Evolutionary conservation across 2,113 vertebrate species (phyloP).

Genomic region (Phoxinus phoxinus): DNA sequence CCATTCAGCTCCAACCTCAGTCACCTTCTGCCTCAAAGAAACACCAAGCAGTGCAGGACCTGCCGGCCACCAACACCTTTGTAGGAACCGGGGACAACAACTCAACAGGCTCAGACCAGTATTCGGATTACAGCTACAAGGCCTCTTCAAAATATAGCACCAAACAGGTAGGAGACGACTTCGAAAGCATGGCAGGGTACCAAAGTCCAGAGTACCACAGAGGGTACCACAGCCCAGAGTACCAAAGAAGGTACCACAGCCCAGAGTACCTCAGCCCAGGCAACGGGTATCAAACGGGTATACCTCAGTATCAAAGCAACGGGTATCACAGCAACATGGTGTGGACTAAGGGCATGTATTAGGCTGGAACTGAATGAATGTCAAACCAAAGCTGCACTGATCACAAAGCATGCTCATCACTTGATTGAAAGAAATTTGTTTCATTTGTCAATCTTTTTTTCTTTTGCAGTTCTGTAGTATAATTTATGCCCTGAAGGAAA

Average conservation of each 20-base stretch:
- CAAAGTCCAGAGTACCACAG: conserved; percentile 72
- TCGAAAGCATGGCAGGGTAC: conserved; percentile 82
- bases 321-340: conserved; percentile 74
- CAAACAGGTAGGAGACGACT: conserved; percentile 99
- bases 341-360: conserved; percentile 91
- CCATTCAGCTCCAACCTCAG: conserved; percentile 97
- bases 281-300: conserved; percentile 62
- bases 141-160: conserved; percentile 98
- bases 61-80: conserved; percentile 96
- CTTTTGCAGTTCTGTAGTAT: not conserved
- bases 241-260: conserved; percentile 61
- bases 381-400: conserved; percentile 73
- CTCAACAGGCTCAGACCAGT: conserved; percentile 97
- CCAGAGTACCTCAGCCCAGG: conserved; percentile 53
- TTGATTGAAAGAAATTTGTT: not conserved
- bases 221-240: conserved; percentile 64
- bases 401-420: conserved; percentile 34
- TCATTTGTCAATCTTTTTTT: not conserved
- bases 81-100: conserved; percentile 98
- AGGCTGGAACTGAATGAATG: conserved; percentile 67
- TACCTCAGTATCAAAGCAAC: conserved; percentile 39
- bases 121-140: conserved; percentile 99
- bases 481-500: conserved; percentile 17
- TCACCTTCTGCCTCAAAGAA: conserved; percentile 98
- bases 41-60: conserved; percentile 98